Evolutionary conservation across 2,113 vertebrate genomes (phyloP).

Genomic region (Mola mola): DNA sequence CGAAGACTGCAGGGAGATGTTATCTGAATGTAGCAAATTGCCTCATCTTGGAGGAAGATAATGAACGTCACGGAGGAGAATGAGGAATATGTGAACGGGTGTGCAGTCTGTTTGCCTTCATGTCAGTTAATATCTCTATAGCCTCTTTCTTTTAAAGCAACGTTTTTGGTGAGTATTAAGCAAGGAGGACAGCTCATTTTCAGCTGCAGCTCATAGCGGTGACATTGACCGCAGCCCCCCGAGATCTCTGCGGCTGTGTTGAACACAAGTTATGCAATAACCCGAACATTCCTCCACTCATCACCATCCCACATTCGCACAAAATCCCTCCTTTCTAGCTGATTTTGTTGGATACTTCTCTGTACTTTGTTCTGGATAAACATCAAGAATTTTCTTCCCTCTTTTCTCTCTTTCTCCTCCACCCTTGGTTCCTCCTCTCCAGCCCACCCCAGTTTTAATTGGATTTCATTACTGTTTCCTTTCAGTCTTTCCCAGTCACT

Average conservation of each 20-base stretch:
- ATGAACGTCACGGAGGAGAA: not conserved
- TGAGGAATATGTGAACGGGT: not conserved
- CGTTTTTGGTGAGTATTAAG: not conserved
- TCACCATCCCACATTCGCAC: conserved; percentile 9
- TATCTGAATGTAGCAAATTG: conserved; percentile 32
- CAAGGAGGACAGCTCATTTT: not conserved
- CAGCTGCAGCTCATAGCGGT: conserved; percentile 28
- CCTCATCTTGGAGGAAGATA: conserved; percentile 21
- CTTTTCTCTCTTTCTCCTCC: conserved; percentile 43
- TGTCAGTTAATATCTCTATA: not conserved
- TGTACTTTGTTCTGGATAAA: conserved; percentile 50
- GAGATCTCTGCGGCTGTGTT: conserved; percentile 37
- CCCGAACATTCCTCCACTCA: conserved; percentile 36
- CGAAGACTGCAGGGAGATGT: not conserved
- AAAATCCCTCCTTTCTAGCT: conserved; percentile 6
- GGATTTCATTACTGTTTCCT: conserved; percentile 73
- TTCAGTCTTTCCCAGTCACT: conserved; percentile 58
- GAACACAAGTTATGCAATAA: conserved; percentile 48
- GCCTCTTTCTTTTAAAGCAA: not conserved
- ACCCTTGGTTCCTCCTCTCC: conserved; percentile 38
- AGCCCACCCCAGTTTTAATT: conserved; percentile 71
- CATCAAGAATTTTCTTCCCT: conserved; percentile 53
- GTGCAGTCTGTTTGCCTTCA: not conserved
- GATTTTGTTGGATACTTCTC: conserved; percentile 24
- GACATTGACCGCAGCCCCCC: conserved; percentile 46